These are phyloP conservation scores for Proterorhinus semilunaris DNA, from an alignment of 2,113 vertebrate genomes.

Conservation along the genomic window DNA sequence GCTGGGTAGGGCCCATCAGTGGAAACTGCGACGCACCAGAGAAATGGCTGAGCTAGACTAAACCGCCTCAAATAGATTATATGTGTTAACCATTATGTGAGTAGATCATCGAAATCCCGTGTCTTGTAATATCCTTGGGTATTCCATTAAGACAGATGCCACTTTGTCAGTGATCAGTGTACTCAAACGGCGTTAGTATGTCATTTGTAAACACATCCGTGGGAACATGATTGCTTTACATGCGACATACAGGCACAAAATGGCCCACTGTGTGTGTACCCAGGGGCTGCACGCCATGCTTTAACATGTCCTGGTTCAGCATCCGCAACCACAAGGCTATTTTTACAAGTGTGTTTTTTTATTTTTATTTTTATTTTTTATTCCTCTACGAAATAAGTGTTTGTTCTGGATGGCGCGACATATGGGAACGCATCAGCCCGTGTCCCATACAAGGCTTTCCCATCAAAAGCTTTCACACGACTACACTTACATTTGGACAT, in stretches of 20 bases:
- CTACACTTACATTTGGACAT: no score
- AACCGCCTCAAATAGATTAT: no score
- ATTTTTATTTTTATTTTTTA: no score
- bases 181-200: not conserved
- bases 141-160: not conserved
- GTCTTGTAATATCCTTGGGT: not conserved
- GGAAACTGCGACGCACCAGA: no score
- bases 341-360: conserved; percentile 4
- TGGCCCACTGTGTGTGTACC: not conserved
- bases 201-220: not conserved
- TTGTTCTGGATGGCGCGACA: not conserved
- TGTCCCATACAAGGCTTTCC: conserved; percentile 18
- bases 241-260: not conserved
- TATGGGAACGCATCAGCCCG: conserved; percentile 4
- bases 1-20: no score
- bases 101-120: no score
- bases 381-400: conserved; percentile 12
- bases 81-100: no score
- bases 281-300: not conserved
- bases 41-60: no score
- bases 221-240: not conserved
- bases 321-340: not conserved
- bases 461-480: no score
- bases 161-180: not conserved
- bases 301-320: conserved; percentile 4